phyloP scores from a whole-genome alignment of 2,113 vertebrate genomes.

The Toxotes jaculatrix region DNA sequence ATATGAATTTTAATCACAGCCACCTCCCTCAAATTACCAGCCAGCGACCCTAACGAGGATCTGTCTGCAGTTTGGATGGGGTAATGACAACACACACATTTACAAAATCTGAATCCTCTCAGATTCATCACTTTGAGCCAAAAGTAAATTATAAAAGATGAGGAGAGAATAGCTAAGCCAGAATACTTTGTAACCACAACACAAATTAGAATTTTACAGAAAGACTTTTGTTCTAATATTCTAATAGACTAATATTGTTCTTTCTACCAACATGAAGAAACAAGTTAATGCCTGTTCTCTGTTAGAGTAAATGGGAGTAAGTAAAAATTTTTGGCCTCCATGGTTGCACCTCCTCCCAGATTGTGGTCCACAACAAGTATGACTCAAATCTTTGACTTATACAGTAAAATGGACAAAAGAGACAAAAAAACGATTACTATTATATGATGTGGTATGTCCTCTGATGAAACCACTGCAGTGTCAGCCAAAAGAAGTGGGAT shows the following conservation, averaged over 20 bases:
- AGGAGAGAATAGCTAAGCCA: neutral
- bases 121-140: neutral
- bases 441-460: neutral
- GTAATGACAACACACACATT: slow-evolving; percentile 63
- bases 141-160: neutral
- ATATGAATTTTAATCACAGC: slow-evolving; percentile 82
- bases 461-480: neutral
- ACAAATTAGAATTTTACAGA: neutral
- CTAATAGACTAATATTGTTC: neutral
- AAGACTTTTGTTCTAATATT: too few species aligned
- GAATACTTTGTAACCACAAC: neutral
- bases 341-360: neutral
- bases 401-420: neutral
- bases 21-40: slow-evolving; percentile 77
- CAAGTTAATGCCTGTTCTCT: neutral
- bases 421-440: neutral
- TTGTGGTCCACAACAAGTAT: neutral
- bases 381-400: neutral
- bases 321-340: neutral
- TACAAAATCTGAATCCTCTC: neutral
- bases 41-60: slow-evolving; percentile 81
- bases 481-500: neutral
- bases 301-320: neutral
- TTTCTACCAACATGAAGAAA: neutral
- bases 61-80: slow-evolving; percentile 70